Evolutionary conservation across 2,888 invertebrate genomes (phyloP).

Genomic region (Leptopilina drosophilae): DNA sequence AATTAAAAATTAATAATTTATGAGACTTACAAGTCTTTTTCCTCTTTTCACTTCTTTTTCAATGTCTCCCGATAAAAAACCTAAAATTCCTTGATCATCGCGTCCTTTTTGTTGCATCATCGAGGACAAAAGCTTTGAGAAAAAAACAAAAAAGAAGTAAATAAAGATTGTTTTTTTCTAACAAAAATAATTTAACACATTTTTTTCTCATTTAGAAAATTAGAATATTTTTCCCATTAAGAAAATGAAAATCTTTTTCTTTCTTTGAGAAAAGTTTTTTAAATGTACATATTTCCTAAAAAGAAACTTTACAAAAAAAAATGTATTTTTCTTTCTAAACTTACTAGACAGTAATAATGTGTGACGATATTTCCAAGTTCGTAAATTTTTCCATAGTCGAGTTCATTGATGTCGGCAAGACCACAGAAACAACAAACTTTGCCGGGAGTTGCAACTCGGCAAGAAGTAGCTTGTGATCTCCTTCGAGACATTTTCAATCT

Average conservation of each 20-base stretch:
- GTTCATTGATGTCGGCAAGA: slow-evolving; percentile 78
- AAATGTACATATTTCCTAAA: background rate
- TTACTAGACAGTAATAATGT: slow-evolving; percentile 88
- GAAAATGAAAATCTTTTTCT: background rate
- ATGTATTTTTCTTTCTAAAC: slow-evolving; percentile 60
- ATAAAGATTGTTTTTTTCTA: too few species aligned
- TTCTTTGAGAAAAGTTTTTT: too few species aligned
- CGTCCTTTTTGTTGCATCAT: slow-evolving; percentile 83
- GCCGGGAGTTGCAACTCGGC: background rate
- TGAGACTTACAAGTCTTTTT: slow-evolving; percentile 81
- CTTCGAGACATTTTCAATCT: slow-evolving; percentile 33
- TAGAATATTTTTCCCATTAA: background rate
- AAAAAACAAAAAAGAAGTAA: background rate
- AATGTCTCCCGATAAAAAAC: slow-evolving; percentile 86
- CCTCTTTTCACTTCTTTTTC: slow-evolving; percentile 82
- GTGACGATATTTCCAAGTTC: slow-evolving; percentile 80
- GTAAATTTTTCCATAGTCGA: slow-evolving; percentile 80
- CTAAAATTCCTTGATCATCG: slow-evolving; percentile 85
- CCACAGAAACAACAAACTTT: slow-evolving; percentile 79
- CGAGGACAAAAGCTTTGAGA: slow-evolving; percentile 83
- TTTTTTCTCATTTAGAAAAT: too few species aligned
- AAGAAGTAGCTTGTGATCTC: slow-evolving; percentile 14
- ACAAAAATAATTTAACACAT: too few species aligned
- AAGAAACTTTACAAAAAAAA: background rate
- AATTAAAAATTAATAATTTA: background rate